Conservation (phyloP, 2,888 invertebrate species). For the Callyntrura guangdongensis region DNA sequence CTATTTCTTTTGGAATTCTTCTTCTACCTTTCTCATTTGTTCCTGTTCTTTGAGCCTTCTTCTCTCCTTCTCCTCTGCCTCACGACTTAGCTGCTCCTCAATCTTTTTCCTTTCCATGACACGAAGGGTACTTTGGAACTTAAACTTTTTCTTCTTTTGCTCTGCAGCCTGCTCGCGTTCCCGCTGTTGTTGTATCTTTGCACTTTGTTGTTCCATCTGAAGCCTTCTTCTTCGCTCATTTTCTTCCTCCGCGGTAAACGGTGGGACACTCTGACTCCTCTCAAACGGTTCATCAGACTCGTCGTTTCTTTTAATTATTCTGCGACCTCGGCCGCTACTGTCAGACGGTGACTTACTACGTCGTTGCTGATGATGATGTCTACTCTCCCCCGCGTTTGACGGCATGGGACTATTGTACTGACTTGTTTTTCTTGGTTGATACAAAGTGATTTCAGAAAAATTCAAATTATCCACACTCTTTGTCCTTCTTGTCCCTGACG, state of each 20-base stretch:
- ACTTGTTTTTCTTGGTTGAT: constrained; percentile 72
- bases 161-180: constrained; percentile 45
- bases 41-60: constrained; percentile 88
- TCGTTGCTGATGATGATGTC: constrained; percentile 16
- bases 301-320: constrained; percentile 41
- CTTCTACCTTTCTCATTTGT: constrained; percentile 94
- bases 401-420: constrained; percentile 71
- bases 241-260: constrained; percentile 76
- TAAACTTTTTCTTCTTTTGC: constrained; percentile 89
- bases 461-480: constrained; percentile 84
- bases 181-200: constrained; percentile 65
- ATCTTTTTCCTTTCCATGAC: constrained; percentile 91
- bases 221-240: constrained; percentile 76
- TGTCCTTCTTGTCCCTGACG: constrained; percentile 78
- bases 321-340: constrained; percentile 53
- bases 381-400: constrained; percentile 15
- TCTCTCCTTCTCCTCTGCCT: constrained; percentile 89
- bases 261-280: constrained; percentile 81
- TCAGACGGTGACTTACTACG: constrained; percentile 71
- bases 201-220: constrained; percentile 73
- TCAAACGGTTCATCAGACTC: constrained; percentile 75
- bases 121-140: constrained; percentile 94
- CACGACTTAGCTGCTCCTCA: constrained; percentile 91
- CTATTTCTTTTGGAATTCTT: constrained; percentile 95
- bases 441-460: constrained; percentile 72